Evolutionary conservation across 2,113 vertebrate species (phyloP).

Genomic region (Etheostoma cragini): DNA sequence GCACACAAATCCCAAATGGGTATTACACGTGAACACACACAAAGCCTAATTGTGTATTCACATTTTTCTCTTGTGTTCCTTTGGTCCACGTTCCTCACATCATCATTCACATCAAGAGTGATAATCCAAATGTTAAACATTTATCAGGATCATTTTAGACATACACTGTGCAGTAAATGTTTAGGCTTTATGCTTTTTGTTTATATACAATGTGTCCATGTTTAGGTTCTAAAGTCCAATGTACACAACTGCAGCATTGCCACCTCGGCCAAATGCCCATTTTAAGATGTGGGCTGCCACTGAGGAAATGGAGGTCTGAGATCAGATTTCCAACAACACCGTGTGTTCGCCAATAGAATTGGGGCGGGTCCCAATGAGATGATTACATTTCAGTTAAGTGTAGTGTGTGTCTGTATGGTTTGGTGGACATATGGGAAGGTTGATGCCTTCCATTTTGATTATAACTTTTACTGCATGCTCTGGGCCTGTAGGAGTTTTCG

Average conservation of each 20-base stretch:
- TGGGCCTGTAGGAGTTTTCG: neutral
- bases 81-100: conserved; percentile 4
- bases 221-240: neutral
- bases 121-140: neutral
- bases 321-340: conserved; percentile 13
- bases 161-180: conserved; percentile 5
- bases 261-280: neutral
- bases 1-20: neutral
- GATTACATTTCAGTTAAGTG: neutral
- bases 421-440: neutral
- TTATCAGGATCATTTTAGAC: neutral
- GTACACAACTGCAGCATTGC: neutral
- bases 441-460: neutral
- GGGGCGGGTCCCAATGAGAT: neutral
- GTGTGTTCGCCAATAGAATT: neutral
- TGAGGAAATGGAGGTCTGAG: neutral
- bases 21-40: conserved; percentile 16
- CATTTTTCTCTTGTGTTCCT: conserved; percentile 9
- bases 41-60: conserved; percentile 9
- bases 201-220: no score
- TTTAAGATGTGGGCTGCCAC: neutral
- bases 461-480: neutral
- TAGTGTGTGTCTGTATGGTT: neutral
- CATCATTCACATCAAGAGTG: neutral
- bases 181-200: neutral